Base-by-base conservation (phyloP, 2,797 vertebrate species). In the Crypturellus tataupa region DNA sequence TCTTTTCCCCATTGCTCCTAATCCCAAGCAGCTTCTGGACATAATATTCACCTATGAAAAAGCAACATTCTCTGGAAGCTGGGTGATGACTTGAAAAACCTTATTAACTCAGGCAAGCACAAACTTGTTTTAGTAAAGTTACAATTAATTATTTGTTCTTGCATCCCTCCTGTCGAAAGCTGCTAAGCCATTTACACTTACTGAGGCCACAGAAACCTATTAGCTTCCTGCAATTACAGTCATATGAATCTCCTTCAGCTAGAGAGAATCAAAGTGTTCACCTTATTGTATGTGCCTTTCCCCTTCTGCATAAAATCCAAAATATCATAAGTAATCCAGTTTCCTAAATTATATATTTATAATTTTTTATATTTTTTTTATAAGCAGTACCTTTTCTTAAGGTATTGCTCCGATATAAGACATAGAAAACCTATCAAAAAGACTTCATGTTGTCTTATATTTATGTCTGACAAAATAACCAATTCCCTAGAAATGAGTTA, bases 61-160 rank as follows among this genome's bases (percentile, higher is more conserved):
- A 78, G 80, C 53, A 83, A 70, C 37, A 37, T 85, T 58, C 35
- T 86, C 76, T 89, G 65, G n/a, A 89, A 87, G 78, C 0, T 76
- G 65, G 78, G 58, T 51, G 84, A 67, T 77, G 42, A 27, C 69
- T 94, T 93, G 76, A 88, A 90, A 85, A 90, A 23, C 60, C 70
- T 35, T 89, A 31, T 69, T 88, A 92, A 67, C 46, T 89, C 70
- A 55, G 73, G 75, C 93, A 95, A 85, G 82, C 60, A 47, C 49
- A 72, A 80, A 68, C 82, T 71, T 12, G 60, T 76, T 82, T 44
- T 46, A 77, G 72, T 49, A 8, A 87, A 69, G 64, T 37, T 91
- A 40, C 79, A 89, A 65, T 90, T 92, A 80, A 51, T 94, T 90
- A 51, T 82, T 59, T 68, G 1, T 15, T 84, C 47, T 89, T 23